Evolutionary conservation across 1,140 invertebrate genomes (phyloP), one percentile per base, ranked within the genome.

Genomic region (Drosophila varians): DNA sequence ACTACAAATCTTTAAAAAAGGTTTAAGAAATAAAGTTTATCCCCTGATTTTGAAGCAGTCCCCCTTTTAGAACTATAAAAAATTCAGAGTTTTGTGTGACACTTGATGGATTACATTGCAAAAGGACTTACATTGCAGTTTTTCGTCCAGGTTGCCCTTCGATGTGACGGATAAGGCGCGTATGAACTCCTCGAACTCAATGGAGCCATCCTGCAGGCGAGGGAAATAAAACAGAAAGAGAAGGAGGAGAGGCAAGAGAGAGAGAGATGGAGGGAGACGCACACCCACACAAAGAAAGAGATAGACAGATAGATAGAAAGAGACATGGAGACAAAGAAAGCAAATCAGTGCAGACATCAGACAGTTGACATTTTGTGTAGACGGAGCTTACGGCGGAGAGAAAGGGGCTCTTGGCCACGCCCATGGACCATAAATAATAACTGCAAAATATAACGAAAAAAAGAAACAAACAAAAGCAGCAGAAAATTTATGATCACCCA

Each of bases 131-230:
- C 98, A 99, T 89, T 98, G 96, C 77, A 99, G 93, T 93, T 99
- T 99, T 92, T 99, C 98, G 84, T 99, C 98, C 71, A 99, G 93
- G 92, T 98, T 99, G 69, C 98, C 98, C 90, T 98, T 94, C 88
- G 97, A 98, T 94, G 98, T 99, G 84, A 99, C 97, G 65, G 97
- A 98, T 51, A 99, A 93, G 25, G 98, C 98, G 92, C 96, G 94
- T 90, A 99, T 98, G 92, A 99, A 99, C 92, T 99, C 98, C 92
- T 99, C 98, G 92, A 99, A 99, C 92, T 99, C 98, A 92, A 99
- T 99, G 74, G 97, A 97, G 43, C 98, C 98, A 92, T 99, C 98
- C 98, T 99, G 93, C 6, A 23, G 45, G 18, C 12, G 12, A 72
- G 43, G 36, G 23, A 51, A 16, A 26, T 34, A 46, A 51, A 34